phyloP scores from a whole-genome alignment of 2,113 vertebrate species.

The Barnardius zonarius region DNA sequence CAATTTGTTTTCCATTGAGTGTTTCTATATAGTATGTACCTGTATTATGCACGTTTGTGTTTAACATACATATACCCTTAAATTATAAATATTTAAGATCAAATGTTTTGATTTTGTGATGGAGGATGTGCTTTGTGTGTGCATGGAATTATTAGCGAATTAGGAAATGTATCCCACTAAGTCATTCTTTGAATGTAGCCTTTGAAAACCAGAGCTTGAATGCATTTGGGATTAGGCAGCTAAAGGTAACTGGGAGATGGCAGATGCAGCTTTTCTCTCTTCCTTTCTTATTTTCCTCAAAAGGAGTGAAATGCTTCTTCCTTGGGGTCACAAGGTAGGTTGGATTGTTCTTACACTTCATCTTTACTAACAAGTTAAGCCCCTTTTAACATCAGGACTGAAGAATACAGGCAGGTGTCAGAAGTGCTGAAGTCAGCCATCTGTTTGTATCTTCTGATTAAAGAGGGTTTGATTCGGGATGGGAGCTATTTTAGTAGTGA shows the following conservation, averaged over 20 bases:
- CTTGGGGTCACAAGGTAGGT: conserved; percentile 11
- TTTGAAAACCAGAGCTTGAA: neutral
- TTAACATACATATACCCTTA: neutral
- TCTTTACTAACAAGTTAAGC: neutral
- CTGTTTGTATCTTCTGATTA: neutral
- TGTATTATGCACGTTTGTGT: neutral
- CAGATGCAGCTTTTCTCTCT: neutral
- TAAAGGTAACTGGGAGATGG: neutral
- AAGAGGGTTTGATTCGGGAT: conserved; percentile 18
- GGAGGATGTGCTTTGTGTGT: neutral
- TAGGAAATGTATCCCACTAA: neutral
- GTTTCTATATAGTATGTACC: neutral
- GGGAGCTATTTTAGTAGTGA: conserved; percentile 25
- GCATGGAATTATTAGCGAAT: neutral
- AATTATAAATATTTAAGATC: neutral
- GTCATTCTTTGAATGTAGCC: neutral
- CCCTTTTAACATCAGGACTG: neutral
- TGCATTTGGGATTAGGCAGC: neutral
- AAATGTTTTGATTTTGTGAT: neutral
- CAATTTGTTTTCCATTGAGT: neutral
- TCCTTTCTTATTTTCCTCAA: neutral
- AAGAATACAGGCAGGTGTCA: conserved; percentile 8
- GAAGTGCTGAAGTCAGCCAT: conserved; percentile 28
- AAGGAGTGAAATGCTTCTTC: conserved; percentile 6
- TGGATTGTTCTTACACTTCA: neutral